phyloP scores from a whole-genome alignment of 92 coral and sea anemone species.

The Palythoa grandiflora region DNA sequence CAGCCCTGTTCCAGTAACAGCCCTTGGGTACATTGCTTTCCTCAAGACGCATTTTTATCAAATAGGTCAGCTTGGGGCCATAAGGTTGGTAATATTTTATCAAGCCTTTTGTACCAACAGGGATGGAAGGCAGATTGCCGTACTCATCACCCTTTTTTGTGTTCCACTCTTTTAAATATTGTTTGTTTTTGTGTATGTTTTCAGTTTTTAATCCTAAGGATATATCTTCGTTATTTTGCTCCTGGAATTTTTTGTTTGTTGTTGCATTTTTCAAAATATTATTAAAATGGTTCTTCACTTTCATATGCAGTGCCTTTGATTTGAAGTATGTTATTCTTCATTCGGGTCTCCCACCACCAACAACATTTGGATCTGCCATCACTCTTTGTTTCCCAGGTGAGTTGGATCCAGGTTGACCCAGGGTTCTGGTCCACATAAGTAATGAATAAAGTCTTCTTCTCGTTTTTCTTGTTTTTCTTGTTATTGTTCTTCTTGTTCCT shows the following conservation, averaged over 20 bases:
- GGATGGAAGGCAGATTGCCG: too few relatives aligned
- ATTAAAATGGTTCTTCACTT: not conserved
- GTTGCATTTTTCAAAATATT: not conserved
- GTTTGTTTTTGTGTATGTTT: too few relatives aligned
- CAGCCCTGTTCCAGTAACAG: slow-evolving; percentile 58
- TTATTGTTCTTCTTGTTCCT: too few relatives aligned
- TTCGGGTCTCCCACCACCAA: slow-evolving; percentile 86
- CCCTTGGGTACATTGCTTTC: slow-evolving; percentile 81
- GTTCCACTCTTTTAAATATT: too few relatives aligned
- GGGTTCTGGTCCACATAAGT: not conserved
- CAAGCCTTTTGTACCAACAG: too few relatives aligned
- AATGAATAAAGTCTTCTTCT: not conserved
- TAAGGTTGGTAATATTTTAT: slow-evolving; percentile 64
- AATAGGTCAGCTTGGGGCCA: slow-evolving; percentile 89
- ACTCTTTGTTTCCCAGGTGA: slow-evolving; percentile 86
- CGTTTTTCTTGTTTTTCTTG: not conserved
- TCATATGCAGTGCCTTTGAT: slow-evolving; percentile 86
- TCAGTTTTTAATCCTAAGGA: too few relatives aligned
- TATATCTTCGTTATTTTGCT: too few relatives aligned
- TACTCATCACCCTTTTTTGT: not conserved
- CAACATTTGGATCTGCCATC: slow-evolving; percentile 83
- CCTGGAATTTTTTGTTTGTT: not conserved
- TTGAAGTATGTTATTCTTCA: slow-evolving; percentile 87
- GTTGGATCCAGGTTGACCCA: not conserved
- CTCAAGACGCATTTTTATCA: slow-evolving; percentile 87